A percentile compares a stretch with the other conserved stretches of the same genome.
These are phyloP conservation scores for Hippocampus barbouri DNA, from an alignment of 2,113 vertebrate species.

Conservation along the genomic window DNA sequence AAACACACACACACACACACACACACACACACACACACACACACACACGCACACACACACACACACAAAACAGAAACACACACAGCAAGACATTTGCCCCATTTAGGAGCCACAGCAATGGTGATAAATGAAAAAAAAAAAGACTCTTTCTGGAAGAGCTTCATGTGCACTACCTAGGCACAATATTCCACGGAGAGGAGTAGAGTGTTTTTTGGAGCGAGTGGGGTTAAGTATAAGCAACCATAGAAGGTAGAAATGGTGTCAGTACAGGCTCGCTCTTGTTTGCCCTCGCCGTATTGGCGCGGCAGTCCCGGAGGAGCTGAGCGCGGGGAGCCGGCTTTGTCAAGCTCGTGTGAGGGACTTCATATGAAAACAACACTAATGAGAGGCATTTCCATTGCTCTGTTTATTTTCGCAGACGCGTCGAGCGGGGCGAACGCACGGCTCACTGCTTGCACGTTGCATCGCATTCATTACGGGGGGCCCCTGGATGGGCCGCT, in stretches of 20 bases:
- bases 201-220: slow-evolving; percentile 1
- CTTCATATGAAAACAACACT: slow-evolving; percentile 76
- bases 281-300: slow-evolving; percentile 69
- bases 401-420: slow-evolving; percentile 73
- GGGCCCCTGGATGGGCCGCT: slow-evolving; percentile 68
- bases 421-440: slow-evolving; percentile 60
- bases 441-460: slow-evolving; percentile 71
- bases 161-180: slow-evolving; percentile 57
- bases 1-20: no score
- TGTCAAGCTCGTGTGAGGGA: slow-evolving; percentile 73
- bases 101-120: slow-evolving; percentile 61
- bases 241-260: slow-evolving; percentile 64
- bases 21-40: no score
- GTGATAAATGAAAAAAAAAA: slow-evolving; percentile 59
- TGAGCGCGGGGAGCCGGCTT: slow-evolving; percentile 63
- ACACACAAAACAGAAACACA: no score
- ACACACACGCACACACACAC: no score
- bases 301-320: slow-evolving; percentile 67
- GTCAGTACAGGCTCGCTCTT: slow-evolving; percentile 64
- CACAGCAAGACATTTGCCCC: slow-evolving; percentile 63
- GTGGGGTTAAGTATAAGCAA: slow-evolving; percentile 56
- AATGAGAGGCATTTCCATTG: slow-evolving; percentile 75
- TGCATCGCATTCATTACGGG: slow-evolving; percentile 70
- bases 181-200: slow-evolving; percentile 53
- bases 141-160: slow-evolving; percentile 61